These are phyloP conservation scores for Podabrus alpinus DNA, from an alignment of 2,888 invertebrate genomes.

Conservation along the genomic window DNA sequence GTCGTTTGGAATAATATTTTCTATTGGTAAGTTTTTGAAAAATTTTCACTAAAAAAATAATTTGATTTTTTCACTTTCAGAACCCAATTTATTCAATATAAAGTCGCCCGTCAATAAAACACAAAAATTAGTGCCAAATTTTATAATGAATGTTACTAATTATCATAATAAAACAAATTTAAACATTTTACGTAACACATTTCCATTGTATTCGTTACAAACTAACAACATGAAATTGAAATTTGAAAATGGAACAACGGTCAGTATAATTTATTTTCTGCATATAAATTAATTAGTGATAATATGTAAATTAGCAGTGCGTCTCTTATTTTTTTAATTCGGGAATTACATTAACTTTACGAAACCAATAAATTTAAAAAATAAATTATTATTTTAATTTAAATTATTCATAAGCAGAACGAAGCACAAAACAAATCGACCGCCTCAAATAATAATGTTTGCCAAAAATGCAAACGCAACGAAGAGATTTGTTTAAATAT, in stretches of 20 bases:
- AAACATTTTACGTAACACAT: neutral
- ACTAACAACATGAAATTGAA: neutral
- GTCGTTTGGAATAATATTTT: slow-evolving; percentile 44
- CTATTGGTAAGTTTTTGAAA: slow-evolving; percentile 41
- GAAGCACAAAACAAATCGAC: neutral
- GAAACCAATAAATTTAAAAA: neutral
- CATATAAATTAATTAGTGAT: neutral
- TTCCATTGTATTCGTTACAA: neutral
- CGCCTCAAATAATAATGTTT: slow-evolving; percentile 29
- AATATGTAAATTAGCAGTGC: neutral
- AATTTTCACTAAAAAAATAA: neutral
- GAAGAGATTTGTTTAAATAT: slow-evolving; percentile 48
- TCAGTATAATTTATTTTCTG: neutral
- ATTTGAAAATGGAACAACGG: neutral
- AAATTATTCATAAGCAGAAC: neutral
- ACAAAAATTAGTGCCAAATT: slow-evolving; percentile 6
- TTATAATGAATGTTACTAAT: neutral
- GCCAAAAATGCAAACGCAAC: slow-evolving; percentile 38
- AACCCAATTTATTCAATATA: neutral
- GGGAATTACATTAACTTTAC: neutral
- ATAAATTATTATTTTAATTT: no score
- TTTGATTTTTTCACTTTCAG: neutral
- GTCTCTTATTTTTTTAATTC: neutral
- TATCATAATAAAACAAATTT: neutral
- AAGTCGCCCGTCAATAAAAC: neutral